Evolutionary conservation across 2,888 invertebrate species (phyloP).

Genomic region (Stegana nigrithorax): DNA sequence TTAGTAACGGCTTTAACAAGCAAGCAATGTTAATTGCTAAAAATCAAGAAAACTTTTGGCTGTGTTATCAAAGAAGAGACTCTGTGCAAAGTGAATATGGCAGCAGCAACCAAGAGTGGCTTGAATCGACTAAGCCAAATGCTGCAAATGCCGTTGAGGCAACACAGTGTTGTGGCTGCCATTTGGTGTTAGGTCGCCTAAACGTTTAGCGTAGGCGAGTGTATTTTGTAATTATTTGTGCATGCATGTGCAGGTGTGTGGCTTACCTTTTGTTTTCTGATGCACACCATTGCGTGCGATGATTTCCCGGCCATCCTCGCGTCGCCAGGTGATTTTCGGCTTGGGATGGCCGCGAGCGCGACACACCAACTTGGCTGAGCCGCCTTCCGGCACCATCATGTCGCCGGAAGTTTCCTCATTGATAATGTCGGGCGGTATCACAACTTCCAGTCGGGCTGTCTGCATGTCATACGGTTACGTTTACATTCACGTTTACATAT

Average conservation of each 20-base stretch:
- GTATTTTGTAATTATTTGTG: not conserved
- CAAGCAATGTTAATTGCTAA: too few species aligned
- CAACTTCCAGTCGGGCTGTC: slow-evolving; percentile 90
- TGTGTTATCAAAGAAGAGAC: too few species aligned
- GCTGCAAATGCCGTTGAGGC: too few species aligned
- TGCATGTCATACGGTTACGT: slow-evolving; percentile 55
- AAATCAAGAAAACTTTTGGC: too few species aligned
- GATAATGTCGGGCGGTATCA: slow-evolving; percentile 90
- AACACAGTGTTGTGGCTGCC: too few species aligned
- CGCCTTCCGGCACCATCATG: slow-evolving; percentile 94
- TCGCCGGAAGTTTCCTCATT: slow-evolving; percentile 93
- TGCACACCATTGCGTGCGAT: slow-evolving; percentile 80
- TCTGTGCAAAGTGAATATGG: too few species aligned
- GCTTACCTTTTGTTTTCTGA: slow-evolving; percentile 79
- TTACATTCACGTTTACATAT: not conserved
- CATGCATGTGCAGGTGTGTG: not conserved
- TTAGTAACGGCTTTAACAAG: too few species aligned
- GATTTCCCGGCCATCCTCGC: slow-evolving; percentile 87
- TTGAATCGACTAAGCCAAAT: too few species aligned
- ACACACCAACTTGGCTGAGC: slow-evolving; percentile 87
- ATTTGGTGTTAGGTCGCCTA: too few species aligned
- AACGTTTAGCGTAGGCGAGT: too few species aligned
- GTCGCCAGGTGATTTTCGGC: slow-evolving; percentile 86
- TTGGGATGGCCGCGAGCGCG: slow-evolving; percentile 87
- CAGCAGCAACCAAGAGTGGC: too few species aligned